Conservation (phyloP, 1,140 invertebrate genomes). For the Tetramorium alpestre region DNA sequence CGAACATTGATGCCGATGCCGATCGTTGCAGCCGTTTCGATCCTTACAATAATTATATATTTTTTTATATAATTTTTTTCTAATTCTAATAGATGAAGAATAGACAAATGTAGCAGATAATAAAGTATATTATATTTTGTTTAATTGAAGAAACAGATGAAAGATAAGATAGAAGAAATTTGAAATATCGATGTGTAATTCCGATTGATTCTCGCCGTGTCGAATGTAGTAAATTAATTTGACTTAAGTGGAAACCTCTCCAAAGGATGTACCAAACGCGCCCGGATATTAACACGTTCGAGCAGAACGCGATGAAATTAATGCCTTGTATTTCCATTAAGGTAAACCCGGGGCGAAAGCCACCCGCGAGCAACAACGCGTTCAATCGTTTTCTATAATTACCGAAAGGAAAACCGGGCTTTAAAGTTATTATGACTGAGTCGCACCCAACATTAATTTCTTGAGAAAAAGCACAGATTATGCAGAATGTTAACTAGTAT, state of each 20-base stretch:
- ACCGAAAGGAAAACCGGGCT: not conserved
- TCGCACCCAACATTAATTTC: not conserved
- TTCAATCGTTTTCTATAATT: constrained; percentile 43
- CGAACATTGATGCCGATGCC: constrained; percentile 7
- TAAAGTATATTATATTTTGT: not conserved
- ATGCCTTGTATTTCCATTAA: constrained; percentile 45
- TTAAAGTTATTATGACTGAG: constrained; percentile 1
- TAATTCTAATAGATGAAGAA: not conserved
- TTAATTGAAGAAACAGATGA: not conserved
- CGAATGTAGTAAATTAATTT: constrained; percentile 43
- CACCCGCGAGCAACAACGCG: not conserved
- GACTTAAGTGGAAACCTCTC: not conserved
- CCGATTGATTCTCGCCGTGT: not conserved
- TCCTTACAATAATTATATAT: not conserved
- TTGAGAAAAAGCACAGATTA: not conserved
- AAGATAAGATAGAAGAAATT: constrained; percentile 3
- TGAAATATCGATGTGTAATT: not conserved
- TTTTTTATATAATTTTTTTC: not conserved
- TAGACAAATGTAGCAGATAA: not conserved
- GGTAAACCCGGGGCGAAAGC: constrained; percentile 7
- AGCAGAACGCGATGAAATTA: constrained; percentile 14
- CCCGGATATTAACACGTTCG: constrained; percentile 52
- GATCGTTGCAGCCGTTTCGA: not conserved
- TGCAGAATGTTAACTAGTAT: not conserved
- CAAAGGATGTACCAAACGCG: not conserved